phyloP scores from a whole-genome alignment of 2,113 vertebrate genomes.

The Thalassoma bifasciatum region DNA sequence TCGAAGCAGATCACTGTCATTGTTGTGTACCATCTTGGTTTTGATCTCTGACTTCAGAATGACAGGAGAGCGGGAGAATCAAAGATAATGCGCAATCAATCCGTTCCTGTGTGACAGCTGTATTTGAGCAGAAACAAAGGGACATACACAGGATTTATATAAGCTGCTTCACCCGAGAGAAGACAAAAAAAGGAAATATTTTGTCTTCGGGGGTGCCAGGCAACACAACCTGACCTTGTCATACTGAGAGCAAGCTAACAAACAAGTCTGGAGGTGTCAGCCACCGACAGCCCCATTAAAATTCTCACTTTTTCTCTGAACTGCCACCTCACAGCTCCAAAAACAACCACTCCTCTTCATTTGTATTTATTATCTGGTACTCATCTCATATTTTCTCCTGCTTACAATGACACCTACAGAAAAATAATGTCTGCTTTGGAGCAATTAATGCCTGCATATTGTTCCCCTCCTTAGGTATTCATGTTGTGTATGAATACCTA shows the following conservation, averaged over 20 bases:
- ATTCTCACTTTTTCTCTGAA: neutral
- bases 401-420: slow-evolving; percentile 51
- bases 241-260: slow-evolving; percentile 34
- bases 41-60: slow-evolving; percentile 63
- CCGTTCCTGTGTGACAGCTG: slow-evolving; percentile 39
- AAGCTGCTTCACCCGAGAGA: slow-evolving; percentile 53
- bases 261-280: slow-evolving; percentile 41
- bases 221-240: slow-evolving; percentile 60
- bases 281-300: slow-evolving; percentile 48
- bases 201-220: slow-evolving; percentile 34
- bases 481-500: slow-evolving; percentile 64
- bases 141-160: slow-evolving; percentile 51
- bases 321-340: neutral
- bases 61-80: slow-evolving; percentile 51
- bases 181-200: neutral
- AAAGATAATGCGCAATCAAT: slow-evolving; percentile 60
- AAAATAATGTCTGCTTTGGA: slow-evolving; percentile 63
- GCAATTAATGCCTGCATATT: slow-evolving; percentile 72
- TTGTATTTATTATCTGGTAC: slow-evolving; percentile 57
- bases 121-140: slow-evolving; percentile 64
- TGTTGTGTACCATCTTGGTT: slow-evolving; percentile 36
- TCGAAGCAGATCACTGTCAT: slow-evolving; percentile 65
- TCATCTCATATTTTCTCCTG: slow-evolving; percentile 49
- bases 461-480: slow-evolving; percentile 50
- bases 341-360: slow-evolving; percentile 26